Evolutionary conservation across 2,888 invertebrate species (phyloP), one percentile per base, ranked within the genome.

Genomic region (Archips xylosteana): DNA sequence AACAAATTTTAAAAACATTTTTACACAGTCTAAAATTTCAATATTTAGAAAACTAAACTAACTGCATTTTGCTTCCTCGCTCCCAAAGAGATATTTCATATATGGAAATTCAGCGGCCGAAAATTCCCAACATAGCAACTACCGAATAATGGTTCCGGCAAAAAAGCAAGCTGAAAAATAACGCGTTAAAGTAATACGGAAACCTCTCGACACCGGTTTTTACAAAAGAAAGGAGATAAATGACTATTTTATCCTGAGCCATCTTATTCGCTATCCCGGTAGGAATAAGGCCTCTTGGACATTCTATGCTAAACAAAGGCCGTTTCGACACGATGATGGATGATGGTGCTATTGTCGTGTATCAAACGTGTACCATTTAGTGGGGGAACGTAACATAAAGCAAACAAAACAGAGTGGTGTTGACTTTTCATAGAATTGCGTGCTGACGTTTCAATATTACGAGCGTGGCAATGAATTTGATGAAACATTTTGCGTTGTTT

Each of bases 271-370:
- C 79, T 84, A 85, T 83, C 79, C 76, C 74, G 74, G 63, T 75
- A 73, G 79, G 82, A 85, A 82, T 83, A 81, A 81, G 77, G 78
- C 78, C 69, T 61, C 66, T 73, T 81, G 83, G 85, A 84, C 84
- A 81, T 84, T 82, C 75, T 82, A 83, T 81, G 82, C 82, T 81
- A 87, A 88, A 86, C 84, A 89, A 85, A 84, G 83, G 78, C 77
- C 82, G 83, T 85, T 83, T 81, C 76, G 80, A 83, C 80, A 78
- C 75, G 74, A 84, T 87, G 88, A 88, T 86, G 80, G 84, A 88
- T 87, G 83, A 78, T 80, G 77, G 77, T 70, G 75, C 79, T 77
- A 78, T 80, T 81, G 81, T 83, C 80, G 81, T 81, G 80, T 78
- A 83, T 83, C 81, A 82, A 82, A 78, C 71, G 78, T 75, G 71